Percentiles rank a stretch among this genome's conserved stretches.
These are phyloP conservation scores for Nasonia longicornis DNA, from an alignment of 1,140 invertebrate genomes.

Conservation along the genomic window DNA sequence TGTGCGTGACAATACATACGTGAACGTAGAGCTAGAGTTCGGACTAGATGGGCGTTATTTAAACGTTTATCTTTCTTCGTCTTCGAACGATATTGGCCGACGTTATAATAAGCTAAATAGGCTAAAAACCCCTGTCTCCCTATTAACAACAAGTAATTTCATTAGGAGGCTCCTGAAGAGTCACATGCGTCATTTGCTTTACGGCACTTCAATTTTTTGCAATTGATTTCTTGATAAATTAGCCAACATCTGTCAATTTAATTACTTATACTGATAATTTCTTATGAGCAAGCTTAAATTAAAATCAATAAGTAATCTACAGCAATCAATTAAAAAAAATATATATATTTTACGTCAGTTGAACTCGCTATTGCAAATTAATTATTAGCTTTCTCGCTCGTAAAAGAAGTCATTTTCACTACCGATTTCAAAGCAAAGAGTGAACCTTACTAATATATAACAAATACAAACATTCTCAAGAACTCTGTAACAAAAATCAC, in stretches of 20 bases:
- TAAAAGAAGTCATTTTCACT: neutral
- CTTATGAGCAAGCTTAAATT: neutral
- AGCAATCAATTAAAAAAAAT: neutral
- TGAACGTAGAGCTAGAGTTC: slow-evolving; percentile 43
- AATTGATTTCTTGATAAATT: slow-evolving; percentile 11
- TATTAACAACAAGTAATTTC: slow-evolving; percentile 21
- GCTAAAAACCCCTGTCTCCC: slow-evolving; percentile 11
- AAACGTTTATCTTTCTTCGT: slow-evolving; percentile 33
- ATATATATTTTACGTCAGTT: neutral
- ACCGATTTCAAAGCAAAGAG: neutral
- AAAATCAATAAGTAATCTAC: neutral
- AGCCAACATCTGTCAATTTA: neutral
- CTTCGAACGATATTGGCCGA: slow-evolving; percentile 25
- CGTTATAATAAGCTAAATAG: slow-evolving; percentile 23
- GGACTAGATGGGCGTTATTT: slow-evolving; percentile 45
- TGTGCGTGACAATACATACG: slow-evolving; percentile 36
- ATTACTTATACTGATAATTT: neutral
- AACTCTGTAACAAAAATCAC: neutral
- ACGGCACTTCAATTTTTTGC: slow-evolving; percentile 30
- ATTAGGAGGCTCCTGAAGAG: slow-evolving; percentile 1
- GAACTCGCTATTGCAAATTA: neutral
- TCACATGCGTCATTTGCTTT: slow-evolving; percentile 6
- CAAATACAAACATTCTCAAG: neutral
- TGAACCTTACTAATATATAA: neutral
- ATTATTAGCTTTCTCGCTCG: neutral